Evolutionary conservation across 2,888 invertebrate genomes (phyloP).

Genomic region (Digitonthophagus gazella): DNA sequence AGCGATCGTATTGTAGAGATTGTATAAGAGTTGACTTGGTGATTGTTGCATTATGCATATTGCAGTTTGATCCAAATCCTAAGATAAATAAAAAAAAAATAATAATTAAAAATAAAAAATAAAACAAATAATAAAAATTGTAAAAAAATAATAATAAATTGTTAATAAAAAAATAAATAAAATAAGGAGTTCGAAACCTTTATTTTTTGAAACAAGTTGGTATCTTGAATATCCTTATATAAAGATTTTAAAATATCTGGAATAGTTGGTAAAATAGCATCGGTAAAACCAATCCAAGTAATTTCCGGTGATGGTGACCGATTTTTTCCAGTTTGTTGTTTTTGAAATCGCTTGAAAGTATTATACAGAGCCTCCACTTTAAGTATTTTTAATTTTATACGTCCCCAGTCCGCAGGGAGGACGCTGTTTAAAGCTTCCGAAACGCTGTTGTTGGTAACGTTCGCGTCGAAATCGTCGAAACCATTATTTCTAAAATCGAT

Average conservation of each 20-base stretch:
- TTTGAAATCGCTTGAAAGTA: constrained; percentile 63
- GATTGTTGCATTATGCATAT: constrained; percentile 72
- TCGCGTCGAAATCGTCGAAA: constrained; percentile 35
- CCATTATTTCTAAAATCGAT: constrained; percentile 54
- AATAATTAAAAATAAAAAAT: neutral
- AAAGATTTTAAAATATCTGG: constrained; percentile 48
- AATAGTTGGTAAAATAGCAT: constrained; percentile 60
- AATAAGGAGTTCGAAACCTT: constrained; percentile 57
- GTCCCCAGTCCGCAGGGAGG: constrained; percentile 69
- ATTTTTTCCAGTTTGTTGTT: constrained; percentile 44
- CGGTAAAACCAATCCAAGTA: constrained; percentile 64
- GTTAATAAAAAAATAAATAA: neutral
- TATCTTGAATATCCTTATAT: constrained; percentile 53
- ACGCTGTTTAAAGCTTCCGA: constrained; percentile 47
- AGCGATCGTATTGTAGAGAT: constrained; percentile 77
- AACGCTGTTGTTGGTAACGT: constrained; percentile 30
- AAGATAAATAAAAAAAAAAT: constrained; percentile 18
- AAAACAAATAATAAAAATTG: too few species aligned
- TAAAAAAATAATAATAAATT: neutral
- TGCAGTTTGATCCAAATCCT: constrained; percentile 35
- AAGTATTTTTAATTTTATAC: constrained; percentile 60
- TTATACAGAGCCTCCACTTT: constrained; percentile 66
- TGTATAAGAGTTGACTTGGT: constrained; percentile 77
- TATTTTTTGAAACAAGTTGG: constrained; percentile 64
- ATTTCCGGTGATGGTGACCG: constrained; percentile 50